Conservation (phyloP, 2,797 vertebrate genomes). For the Alcedo atthis region DNA sequence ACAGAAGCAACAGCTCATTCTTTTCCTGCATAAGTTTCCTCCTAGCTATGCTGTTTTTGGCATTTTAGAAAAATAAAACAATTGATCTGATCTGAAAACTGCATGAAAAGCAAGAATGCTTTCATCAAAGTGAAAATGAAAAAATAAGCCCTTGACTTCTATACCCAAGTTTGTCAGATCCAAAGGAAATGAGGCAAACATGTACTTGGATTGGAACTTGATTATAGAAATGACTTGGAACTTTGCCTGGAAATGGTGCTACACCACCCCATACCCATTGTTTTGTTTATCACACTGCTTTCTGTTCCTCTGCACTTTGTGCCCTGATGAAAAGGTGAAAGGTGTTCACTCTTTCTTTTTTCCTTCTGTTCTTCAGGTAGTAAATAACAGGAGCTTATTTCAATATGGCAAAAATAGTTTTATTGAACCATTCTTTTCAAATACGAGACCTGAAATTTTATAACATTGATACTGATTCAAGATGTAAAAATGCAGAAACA, state of each 20-base stretch:
- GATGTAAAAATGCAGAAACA: background rate
- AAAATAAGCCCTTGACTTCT: slow-evolving; percentile 66
- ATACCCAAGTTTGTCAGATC: slow-evolving; percentile 62
- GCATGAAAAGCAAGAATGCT: slow-evolving; percentile 57
- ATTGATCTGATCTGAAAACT: slow-evolving; percentile 72
- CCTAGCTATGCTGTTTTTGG: slow-evolving; percentile 41
- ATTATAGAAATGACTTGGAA: slow-evolving; percentile 67
- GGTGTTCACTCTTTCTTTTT: background rate
- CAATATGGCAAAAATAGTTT: background rate
- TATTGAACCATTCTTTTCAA: background rate
- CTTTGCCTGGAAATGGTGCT: slow-evolving; percentile 25
- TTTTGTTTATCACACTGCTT: background rate
- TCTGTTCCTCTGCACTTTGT: background rate
- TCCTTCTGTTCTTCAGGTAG: background rate
- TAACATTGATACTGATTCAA: background rate
- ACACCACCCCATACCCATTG: background rate
- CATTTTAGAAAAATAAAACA: slow-evolving; percentile 69
- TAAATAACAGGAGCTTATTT: slow-evolving; percentile 13
- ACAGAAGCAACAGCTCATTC: background rate
- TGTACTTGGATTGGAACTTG: slow-evolving; percentile 51
- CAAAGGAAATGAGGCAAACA: slow-evolving; percentile 60
- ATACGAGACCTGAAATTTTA: background rate
- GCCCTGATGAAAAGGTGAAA: background rate
- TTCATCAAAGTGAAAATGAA: slow-evolving; percentile 66
- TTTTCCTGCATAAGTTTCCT: slow-evolving; percentile 43